Evolutionary conservation across 2,113 vertebrate genomes (phyloP), one percentile per base, ranked within the genome.

Genomic region (Colossoma macropomum): DNA sequence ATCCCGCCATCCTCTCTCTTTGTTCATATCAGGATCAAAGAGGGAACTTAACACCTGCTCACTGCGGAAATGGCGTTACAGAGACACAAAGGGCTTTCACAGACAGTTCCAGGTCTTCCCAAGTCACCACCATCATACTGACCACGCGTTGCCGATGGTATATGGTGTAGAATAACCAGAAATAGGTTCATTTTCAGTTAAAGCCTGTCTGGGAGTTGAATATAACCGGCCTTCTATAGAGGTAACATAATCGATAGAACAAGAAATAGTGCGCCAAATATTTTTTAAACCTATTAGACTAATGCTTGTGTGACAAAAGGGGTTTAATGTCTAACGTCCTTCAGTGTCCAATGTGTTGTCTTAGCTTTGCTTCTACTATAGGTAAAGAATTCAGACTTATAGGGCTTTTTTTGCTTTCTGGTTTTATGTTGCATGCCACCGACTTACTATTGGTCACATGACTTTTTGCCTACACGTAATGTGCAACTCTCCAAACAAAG

Each of bases 1-100:
- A 96, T 99, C 84, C 93, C 95, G 0, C 96, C 97, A 0, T 94
- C 97, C 48, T 97, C 97, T 0, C 91, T 99, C 75, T 99, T 99
- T 1, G 95, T 99, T 76, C 94, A 97, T 79, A 91, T 96, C 84
- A 88, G 89, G 74, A 95, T 96, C 83, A 90, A 82, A 0, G 89
- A 95, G 2, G 74, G 90, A 0, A 77, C 84, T 1, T 91, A 85
- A 69, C n/a, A 32, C 23, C 7, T 2, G 17, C 28, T 63, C 48
- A 4, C 56, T 19, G 59, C 25, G 27, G 6, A 21, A 71, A 77
- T 21, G 0, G 21, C 15, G 11, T 17, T 25, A 45, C 16, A 27
- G 7, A 45, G 41, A 45, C 13, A 34, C n/a, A 48, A 54, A 68
- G 54, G 17, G 59, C 54, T 62, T 30, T 15, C 63, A 32, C 66